Base-by-base conservation (phyloP, 2,888 invertebrate genomes). In the Lucinisca nassula region DNA sequence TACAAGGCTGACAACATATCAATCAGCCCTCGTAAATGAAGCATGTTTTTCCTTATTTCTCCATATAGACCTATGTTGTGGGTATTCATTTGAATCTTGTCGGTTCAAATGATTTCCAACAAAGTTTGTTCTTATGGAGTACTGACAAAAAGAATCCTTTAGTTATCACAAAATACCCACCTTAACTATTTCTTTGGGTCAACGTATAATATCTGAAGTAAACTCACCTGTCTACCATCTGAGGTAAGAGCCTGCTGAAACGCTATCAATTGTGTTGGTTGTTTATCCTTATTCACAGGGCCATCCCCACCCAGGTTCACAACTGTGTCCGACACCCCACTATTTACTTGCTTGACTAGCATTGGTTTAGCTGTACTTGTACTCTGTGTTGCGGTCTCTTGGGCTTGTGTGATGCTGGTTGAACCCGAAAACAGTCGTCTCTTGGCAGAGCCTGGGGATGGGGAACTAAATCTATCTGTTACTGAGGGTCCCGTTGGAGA, bases 381-480 rank as follows among this genome's bases (percentile, higher is more conserved):
- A 1, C 14, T 24, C 27, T 40, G 49, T 4, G 49, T 24, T 0
- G 74, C 30, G 2, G 79, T 27, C 6, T 51, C 51, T 0, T 49
- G 10, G 0, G 67, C 88, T 21, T 32, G 35, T 10, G 67, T 35
- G 67, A 12, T 21, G 35, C 35, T 4, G 8, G 32, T 32, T 14
- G 17, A 8, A 35, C 80, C 87, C 49, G 85, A 91, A 90, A 96
- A 96, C 37, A 96, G 93, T 30, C 96, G 94, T 35, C 96, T 93
- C 88, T 96, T 96, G 55, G 96, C 96, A 84, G 92, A 95, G 17
- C 96, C 95, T 35, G 95, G 95, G 4, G 94, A 93, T 0, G 96
- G 96, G 3, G 96, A 92, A 94, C 93, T 94, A 87, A 96, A 96
- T 24, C 95, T 88, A 84, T 95, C 95, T 4, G 94, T 92, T 12